phyloP scores from a whole-genome alignment of 2,888 invertebrate species.

The Mythimna albipuncta region DNA sequence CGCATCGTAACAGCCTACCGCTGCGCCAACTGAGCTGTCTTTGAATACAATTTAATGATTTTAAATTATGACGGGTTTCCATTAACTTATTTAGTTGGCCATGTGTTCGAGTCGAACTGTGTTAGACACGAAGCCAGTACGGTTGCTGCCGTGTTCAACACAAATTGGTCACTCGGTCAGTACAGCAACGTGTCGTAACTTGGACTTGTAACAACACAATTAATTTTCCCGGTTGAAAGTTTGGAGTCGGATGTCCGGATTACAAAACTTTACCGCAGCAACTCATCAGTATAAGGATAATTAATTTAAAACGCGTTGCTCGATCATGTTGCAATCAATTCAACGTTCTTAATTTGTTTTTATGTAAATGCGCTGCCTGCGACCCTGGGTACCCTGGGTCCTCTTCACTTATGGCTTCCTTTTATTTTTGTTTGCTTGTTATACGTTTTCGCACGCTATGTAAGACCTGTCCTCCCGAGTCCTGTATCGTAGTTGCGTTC shows the following conservation, averaged over 20 bases:
- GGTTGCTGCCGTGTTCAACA: background rate
- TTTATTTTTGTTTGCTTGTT: too few species aligned
- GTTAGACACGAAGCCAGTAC: too few species aligned
- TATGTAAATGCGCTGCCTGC: too few species aligned
- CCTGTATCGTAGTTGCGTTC: too few species aligned
- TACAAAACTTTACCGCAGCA: constrained; percentile 4
- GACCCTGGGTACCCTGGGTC: too few species aligned
- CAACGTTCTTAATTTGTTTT: background rate
- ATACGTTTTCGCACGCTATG: too few species aligned
- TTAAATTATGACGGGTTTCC: background rate
- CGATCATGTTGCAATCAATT: background rate
- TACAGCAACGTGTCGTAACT: constrained; percentile 14
- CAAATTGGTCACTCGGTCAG: constrained; percentile 2
- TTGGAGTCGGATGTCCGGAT: constrained; percentile 34
- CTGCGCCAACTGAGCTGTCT: too few species aligned
- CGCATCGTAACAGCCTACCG: too few species aligned
- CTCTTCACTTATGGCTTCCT: background rate
- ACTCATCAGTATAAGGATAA: background rate
- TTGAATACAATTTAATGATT: background rate
- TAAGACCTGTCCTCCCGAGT: too few species aligned
- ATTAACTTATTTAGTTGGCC: background rate
- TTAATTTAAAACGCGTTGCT: background rate
- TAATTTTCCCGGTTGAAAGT: background rate
- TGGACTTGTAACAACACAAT: background rate
- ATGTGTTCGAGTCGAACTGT: background rate